Evolutionary conservation across 2,113 vertebrate genomes (phyloP).

Genomic region (Pseudorhombus dupliciocellatus): DNA sequence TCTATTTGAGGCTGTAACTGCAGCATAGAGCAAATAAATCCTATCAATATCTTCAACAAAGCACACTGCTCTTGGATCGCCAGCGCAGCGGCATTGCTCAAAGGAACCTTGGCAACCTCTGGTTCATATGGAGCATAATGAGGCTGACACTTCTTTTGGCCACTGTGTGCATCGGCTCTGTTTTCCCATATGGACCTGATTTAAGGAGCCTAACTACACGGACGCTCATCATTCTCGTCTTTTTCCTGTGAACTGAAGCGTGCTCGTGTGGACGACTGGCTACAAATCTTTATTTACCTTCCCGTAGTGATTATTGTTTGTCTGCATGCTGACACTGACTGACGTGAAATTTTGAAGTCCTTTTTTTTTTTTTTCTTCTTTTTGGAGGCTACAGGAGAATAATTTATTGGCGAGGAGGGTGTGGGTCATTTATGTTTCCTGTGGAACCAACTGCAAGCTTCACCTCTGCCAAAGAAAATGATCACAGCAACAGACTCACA

Average conservation of each 20-base stretch:
- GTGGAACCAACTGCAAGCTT: slow-evolving; percentile 50
- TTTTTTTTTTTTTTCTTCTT: slow-evolving; percentile 11
- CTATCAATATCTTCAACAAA: neutral
- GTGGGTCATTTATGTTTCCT: slow-evolving; percentile 62
- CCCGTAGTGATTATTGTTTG: slow-evolving; percentile 6
- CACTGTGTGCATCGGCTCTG: neutral
- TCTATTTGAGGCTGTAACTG: slow-evolving; percentile 4
- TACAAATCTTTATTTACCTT: slow-evolving; percentile 8
- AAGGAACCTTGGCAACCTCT: slow-evolving; percentile 27
- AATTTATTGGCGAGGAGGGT: slow-evolving; percentile 51
- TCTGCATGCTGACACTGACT: slow-evolving; percentile 15
- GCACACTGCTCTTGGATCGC: slow-evolving; percentile 5
- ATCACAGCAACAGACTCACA: slow-evolving; percentile 40
- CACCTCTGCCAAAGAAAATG: slow-evolving; percentile 65
- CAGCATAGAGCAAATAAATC: slow-evolving; percentile 1
- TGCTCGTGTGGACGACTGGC: neutral
- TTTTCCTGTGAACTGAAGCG: slow-evolving; percentile 20
- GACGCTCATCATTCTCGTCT: slow-evolving; percentile 37
- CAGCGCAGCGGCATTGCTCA: slow-evolving; percentile 16
- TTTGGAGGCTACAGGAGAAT: slow-evolving; percentile 28
- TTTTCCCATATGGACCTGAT: slow-evolving; percentile 44
- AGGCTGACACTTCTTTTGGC: slow-evolving; percentile 35
- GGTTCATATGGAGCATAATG: slow-evolving; percentile 20
- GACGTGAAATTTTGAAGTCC: slow-evolving; percentile 20
- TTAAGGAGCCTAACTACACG: slow-evolving; percentile 41